Evolutionary conservation across 2,888 invertebrate species (phyloP), one percentile per base, ranked within the genome.

Genomic region (Cephus sareptanus): DNA sequence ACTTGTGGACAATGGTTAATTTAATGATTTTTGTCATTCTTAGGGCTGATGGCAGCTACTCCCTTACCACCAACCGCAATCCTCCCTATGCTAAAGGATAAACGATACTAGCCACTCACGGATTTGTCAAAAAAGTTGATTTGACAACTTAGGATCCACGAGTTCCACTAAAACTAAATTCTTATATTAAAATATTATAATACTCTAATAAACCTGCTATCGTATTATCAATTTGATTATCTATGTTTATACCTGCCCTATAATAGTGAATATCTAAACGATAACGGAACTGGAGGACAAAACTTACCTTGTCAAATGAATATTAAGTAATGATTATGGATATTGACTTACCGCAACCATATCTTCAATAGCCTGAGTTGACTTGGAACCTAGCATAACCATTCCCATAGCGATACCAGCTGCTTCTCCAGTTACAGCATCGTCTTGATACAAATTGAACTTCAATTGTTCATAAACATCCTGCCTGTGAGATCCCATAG

Each of bases 321-420:
- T n/a, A 34, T 23, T 70, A 82, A 56, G 23, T 23, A 23, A 23
- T 56, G 56, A 56, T 56, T 37, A 76, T 71, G 73, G 78, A 78
- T 73, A 79, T 75, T 76, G 69, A 94, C 94, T 94, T 92, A 94
- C 95, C 83, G 95, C 96, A 74, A 98, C 97, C 98, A 98, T 98
- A 89, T 98, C 98, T 91, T 97, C 96, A 83, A 98, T 97, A 4
- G 97, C 97, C 81, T 95, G 94, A 0, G 96, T 95, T 87, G 97
- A 95, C 89, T 98, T 97, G 0, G 99, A 98, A 2, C 99, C 99
- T 85, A 99, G 93, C 99, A 99, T 99, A 0, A 99, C 98, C 95
- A 99, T 96, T 74, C 99, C 99, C 98, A 99, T 99, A 1, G 98
- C 98, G 84, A 99, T 97, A 81, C 99, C 99, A 37, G 99, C 99